phyloP scores from a whole-genome alignment of 2,113 vertebrate species.

The Ammospiza nelsoni region DNA sequence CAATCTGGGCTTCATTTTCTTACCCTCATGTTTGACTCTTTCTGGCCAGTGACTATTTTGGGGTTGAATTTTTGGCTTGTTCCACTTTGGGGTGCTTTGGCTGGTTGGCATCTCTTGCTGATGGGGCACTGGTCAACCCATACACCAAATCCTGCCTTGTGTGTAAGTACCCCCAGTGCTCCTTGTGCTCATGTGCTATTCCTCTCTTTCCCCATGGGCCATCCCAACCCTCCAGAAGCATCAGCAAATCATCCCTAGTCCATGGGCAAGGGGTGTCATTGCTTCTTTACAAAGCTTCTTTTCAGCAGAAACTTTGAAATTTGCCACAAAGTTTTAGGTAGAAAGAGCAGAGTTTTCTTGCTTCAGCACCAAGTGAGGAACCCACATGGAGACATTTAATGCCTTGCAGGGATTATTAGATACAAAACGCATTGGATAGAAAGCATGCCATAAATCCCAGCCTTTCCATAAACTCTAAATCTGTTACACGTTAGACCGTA shows the following conservation, averaged over 20 bases:
- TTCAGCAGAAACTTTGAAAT: background rate
- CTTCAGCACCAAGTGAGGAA: background rate
- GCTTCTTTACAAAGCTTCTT: background rate
- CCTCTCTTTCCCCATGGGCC: background rate
- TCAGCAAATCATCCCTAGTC: background rate
- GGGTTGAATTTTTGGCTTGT: background rate
- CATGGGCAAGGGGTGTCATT: accelerated
- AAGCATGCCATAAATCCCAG: background rate
- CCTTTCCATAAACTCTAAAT: conserved; percentile 37
- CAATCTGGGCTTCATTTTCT: background rate
- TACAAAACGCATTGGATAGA: background rate
- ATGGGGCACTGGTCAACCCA: accelerated
- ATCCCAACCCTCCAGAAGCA: background rate
- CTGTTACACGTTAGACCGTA: background rate
- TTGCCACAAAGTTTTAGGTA: background rate
- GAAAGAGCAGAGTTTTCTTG: background rate
- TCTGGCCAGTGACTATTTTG: background rate
- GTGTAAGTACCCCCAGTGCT: background rate
- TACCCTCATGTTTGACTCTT: background rate
- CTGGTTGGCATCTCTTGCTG: background rate
- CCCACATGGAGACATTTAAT: background rate
- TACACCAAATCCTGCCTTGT: accelerated
- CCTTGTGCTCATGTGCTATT: accelerated
- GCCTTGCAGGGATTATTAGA: background rate
- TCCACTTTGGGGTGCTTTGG: background rate